phyloP scores from a whole-genome alignment of 92 coral and sea anemone genomes.

The Plumapathes pennacea region DNA sequence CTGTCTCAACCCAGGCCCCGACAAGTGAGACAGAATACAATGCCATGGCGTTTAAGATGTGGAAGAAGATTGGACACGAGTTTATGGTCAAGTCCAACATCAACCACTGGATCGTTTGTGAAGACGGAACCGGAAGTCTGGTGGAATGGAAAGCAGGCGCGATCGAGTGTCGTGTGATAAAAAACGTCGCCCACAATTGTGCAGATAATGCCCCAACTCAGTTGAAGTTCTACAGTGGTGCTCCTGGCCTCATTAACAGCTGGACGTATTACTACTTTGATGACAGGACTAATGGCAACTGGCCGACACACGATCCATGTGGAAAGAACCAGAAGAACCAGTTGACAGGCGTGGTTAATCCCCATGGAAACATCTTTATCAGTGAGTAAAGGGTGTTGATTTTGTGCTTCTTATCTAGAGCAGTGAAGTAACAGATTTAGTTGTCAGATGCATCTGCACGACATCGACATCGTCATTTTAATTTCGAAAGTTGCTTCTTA shows the following conservation, averaged over 20 bases:
- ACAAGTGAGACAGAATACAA: constrained; percentile 36
- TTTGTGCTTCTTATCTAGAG: too few species aligned
- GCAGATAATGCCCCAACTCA: constrained; percentile 8
- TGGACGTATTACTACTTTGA: constrained; percentile 46
- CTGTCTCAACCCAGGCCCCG: constrained; percentile 20
- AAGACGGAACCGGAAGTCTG: constrained; percentile 43
- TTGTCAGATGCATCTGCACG: too few species aligned
- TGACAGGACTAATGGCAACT: constrained; percentile 26
- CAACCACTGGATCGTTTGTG: constrained; percentile 72
- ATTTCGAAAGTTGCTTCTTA: too few species aligned
- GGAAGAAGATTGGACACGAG: constrained; percentile 51
- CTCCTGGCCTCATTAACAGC: too few species aligned
- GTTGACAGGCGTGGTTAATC: constrained; percentile 34
- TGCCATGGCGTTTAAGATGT: constrained; percentile 42
- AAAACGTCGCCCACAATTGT: constrained; percentile 13
- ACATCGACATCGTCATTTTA: too few species aligned
- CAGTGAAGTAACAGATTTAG: too few species aligned
- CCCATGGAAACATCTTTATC: constrained; percentile 61
- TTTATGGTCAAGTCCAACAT: constrained; percentile 65
- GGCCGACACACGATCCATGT: constrained; percentile 75
- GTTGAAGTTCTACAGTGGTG: too few species aligned
- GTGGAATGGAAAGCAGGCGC: constrained; percentile 46
- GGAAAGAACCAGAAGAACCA: constrained; percentile 12
- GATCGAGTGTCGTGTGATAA: constrained; percentile 28
- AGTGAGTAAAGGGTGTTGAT: too few species aligned